Conservation (phyloP, 2,113 vertebrate species). For the Calidris pugnax region DNA sequence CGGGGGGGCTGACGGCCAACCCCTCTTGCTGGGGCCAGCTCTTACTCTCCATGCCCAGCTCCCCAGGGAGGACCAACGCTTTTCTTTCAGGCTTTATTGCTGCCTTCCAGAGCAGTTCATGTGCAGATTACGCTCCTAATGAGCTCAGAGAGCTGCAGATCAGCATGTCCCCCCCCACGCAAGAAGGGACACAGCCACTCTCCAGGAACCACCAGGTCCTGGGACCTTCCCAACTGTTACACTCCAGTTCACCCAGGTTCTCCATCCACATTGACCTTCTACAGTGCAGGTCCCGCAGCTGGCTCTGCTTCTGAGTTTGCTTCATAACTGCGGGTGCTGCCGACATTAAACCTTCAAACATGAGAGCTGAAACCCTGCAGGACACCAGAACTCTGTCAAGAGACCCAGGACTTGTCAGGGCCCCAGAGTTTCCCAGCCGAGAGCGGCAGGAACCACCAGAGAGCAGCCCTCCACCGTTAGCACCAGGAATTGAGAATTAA, state of each 20-base stretch:
- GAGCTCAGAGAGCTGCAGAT: accelerated
- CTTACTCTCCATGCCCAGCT: not conserved
- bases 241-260: accelerated
- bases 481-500: not conserved
- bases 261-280: accelerated
- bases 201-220: not conserved
- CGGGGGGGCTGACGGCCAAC: not conserved
- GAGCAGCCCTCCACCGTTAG: not conserved
- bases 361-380: not conserved
- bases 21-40: not conserved
- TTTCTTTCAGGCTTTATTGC: not conserved
- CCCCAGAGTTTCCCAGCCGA: not conserved
- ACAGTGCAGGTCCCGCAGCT: accelerated
- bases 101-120: not conserved
- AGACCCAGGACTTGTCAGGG: not conserved
- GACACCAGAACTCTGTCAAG: not conserved
- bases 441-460: not conserved
- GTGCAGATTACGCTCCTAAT: not conserved
- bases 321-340: not conserved
- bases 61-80: accelerated
- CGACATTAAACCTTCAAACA: accelerated
- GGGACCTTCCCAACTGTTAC: not conserved
- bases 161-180: not conserved
- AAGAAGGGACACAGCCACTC: not conserved
- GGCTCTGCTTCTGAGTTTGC: not conserved